phyloP scores from a whole-genome alignment of 92 coral and sea anemone species.

The Porites divaricata region DNA sequence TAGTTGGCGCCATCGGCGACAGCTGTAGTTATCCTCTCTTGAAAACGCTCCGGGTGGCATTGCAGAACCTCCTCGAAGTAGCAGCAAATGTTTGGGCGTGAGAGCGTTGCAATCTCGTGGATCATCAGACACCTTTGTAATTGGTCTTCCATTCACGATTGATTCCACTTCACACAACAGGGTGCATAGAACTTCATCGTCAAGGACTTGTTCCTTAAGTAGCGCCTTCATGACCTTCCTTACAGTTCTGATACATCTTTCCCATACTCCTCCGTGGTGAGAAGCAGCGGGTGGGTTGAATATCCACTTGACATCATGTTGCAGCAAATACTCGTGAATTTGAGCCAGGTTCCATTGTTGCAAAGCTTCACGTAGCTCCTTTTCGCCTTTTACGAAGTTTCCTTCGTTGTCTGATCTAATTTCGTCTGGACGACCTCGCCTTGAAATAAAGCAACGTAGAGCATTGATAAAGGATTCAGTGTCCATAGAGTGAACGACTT shows the following conservation, averaged over 20 bases:
- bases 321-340: constrained; percentile 53
- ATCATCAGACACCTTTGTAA: constrained; percentile 63
- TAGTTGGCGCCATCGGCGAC: constrained; percentile 67
- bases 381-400: constrained; percentile 59
- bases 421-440: constrained; percentile 59
- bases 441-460: constrained; percentile 46
- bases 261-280: constrained; percentile 73
- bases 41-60: constrained; percentile 57
- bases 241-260: constrained; percentile 63
- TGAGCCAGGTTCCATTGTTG: constrained; percentile 37
- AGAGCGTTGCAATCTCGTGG: constrained; percentile 46
- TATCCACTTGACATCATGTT: constrained; percentile 57
- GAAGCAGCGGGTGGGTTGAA: constrained; percentile 75
- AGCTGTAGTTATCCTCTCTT: constrained; percentile 45
- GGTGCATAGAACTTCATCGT: constrained; percentile 56
- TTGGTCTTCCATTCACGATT: constrained; percentile 68
- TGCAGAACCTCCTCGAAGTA: constrained; percentile 47
- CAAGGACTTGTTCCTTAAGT: constrained; percentile 50
- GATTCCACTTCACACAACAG: constrained; percentile 67
- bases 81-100: constrained; percentile 63
- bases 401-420: constrained; percentile 68
- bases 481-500: constrained; percentile 52
- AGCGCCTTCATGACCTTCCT: constrained; percentile 59
- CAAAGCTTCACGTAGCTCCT: constrained; percentile 43
- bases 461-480: constrained; percentile 68